Evolutionary conservation across 2,113 vertebrate species (phyloP).

Genomic region (Pleuronectes platessa): DNA sequence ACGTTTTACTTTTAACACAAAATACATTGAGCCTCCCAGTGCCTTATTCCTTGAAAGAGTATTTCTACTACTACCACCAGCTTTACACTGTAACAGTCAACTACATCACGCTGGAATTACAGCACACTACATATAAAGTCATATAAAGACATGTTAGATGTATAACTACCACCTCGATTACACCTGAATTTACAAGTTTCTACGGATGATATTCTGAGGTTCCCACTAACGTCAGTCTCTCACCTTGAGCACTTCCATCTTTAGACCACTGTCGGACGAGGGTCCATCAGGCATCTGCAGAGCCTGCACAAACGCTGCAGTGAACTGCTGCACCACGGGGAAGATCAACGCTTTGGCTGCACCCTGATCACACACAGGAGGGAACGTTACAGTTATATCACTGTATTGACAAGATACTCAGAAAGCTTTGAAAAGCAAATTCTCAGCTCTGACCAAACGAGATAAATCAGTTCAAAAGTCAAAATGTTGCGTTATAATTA

Average conservation of each 20-base stretch:
- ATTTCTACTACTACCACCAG: neutral
- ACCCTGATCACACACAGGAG: conserved; percentile 80
- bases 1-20: neutral
- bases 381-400: neutral
- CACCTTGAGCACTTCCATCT: conserved; percentile 99
- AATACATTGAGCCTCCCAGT: neutral
- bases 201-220: neutral
- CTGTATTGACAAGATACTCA: neutral
- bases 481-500: neutral
- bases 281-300: conserved; percentile 95
- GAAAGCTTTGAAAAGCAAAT: no score
- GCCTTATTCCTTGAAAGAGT: neutral
- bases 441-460: no score
- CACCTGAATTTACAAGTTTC: neutral
- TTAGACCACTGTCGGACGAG: conserved; percentile 94
- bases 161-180: no score
- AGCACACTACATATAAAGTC: no score
- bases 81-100: neutral
- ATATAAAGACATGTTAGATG: no score
- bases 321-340: conserved; percentile 98
- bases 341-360: conserved; percentile 96
- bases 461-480: neutral
- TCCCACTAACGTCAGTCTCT: conserved; percentile 23
- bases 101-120: neutral
- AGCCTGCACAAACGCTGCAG: conserved; percentile 95